A percentile compares a stretch with the other conserved stretches of the same genome.
Conservation (phyloP, 2,113 vertebrate species). For the Hippopotamus amphibius region DNA sequence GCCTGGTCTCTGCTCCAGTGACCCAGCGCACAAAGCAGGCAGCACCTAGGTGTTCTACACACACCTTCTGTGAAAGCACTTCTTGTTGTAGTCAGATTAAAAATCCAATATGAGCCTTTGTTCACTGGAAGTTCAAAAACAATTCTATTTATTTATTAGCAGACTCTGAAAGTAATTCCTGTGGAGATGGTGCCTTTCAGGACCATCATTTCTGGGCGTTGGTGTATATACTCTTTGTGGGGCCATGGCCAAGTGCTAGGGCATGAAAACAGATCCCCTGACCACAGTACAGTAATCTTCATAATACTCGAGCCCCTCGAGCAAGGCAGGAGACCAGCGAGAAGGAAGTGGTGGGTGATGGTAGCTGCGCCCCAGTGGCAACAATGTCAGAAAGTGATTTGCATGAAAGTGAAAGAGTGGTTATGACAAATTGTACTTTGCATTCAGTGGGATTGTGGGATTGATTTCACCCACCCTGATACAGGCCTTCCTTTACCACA, state of each 20-base stretch:
- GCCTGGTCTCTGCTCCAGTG: no score
- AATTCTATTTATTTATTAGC: not conserved
- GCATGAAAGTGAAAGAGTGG: not conserved
- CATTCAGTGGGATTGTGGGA: no score
- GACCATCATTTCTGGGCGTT: not conserved
- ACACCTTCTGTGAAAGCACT: not conserved
- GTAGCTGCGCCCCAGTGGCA: not conserved
- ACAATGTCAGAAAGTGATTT: not conserved
- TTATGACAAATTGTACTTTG: not conserved
- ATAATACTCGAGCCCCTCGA: not conserved
- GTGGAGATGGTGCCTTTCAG: not conserved
- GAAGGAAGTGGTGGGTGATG: rapidly evolving
- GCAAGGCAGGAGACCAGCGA: not conserved
- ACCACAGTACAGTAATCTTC: rapidly evolving
- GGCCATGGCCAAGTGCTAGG: not conserved
- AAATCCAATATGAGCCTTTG: not conserved
- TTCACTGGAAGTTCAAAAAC: not conserved
- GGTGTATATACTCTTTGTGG: not conserved
- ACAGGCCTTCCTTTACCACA: not conserved
- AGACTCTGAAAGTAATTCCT: not conserved
- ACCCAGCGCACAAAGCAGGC: not conserved
- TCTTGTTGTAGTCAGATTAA: not conserved
- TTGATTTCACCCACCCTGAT: not conserved
- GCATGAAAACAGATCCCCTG: not conserved
- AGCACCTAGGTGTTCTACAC: not conserved